These are phyloP conservation scores for Caenorhabditis angaria DNA, from an alignment of 2,888 invertebrate species.

Conservation along the genomic window DNA sequence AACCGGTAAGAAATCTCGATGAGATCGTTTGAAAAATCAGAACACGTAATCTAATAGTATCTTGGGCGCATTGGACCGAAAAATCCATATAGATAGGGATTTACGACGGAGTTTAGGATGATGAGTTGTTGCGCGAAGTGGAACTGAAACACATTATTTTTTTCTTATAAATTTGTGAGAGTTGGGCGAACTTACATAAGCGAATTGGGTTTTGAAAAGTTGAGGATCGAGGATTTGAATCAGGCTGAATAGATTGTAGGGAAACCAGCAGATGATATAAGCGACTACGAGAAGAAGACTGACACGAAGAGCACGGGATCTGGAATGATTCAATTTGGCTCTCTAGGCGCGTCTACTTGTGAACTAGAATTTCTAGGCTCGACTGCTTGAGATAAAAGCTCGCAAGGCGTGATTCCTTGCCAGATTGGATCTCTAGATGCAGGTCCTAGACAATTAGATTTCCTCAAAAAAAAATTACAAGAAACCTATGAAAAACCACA, in stretches of 20 bases:
- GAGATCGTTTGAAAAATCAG: background rate
- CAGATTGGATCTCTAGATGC: too few species aligned
- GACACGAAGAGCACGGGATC: conserved; percentile 68
- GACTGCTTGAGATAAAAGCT: too few species aligned
- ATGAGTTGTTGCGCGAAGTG: conserved; percentile 69
- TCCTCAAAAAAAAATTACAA: too few species aligned
- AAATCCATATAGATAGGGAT: conserved; percentile 68
- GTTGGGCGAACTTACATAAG: conserved; percentile 20
- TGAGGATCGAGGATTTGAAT: conserved; percentile 63
- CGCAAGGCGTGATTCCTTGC: too few species aligned
- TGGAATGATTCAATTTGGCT: too few species aligned
- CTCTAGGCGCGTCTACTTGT: too few species aligned
- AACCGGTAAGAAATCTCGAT: background rate
- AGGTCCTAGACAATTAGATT: too few species aligned
- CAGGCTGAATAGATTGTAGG: conserved; percentile 67
- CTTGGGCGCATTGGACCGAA: conserved; percentile 35
- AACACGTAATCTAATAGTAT: background rate
- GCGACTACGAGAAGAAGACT: conserved; percentile 67
- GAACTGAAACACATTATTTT: conserved; percentile 43
- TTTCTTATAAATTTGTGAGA: background rate
- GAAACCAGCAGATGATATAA: conserved; percentile 71
- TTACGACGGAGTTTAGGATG: conserved; percentile 71
- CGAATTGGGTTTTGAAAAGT: conserved; percentile 47
- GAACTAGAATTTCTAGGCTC: too few species aligned
- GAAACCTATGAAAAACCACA: too few species aligned